Conservation (phyloP, 30 jellyfish, hydroid and myxozoan genomes). For the Phacellophora camtschatica region DNA sequence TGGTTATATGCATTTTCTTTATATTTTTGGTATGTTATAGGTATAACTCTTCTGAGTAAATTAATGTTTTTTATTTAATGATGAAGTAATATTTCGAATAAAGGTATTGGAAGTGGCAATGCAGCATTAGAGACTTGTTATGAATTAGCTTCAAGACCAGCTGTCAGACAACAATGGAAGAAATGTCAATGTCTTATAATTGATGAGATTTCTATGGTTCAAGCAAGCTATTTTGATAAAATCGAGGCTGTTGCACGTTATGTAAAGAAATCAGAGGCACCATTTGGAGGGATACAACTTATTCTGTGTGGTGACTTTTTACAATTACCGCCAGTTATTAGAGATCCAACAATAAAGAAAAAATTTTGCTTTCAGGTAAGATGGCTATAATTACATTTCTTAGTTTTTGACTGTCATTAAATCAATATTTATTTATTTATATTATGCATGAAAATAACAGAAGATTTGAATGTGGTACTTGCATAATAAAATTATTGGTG, state of each 20-base stretch:
- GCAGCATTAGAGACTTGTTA: slow-evolving; percentile 67
- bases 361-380: slow-evolving; percentile 88
- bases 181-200: slow-evolving; percentile 72
- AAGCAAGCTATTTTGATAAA: slow-evolving; percentile 78
- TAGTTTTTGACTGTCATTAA: too few relatives aligned
- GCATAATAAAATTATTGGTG: too few relatives aligned
- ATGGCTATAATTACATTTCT: not conserved
- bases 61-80: too few relatives aligned
- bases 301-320: slow-evolving; percentile 88
- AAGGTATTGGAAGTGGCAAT: slow-evolving; percentile 95
- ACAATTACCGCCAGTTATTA: slow-evolving; percentile 92
- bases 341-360: slow-evolving; percentile 11
- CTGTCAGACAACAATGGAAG: slow-evolving; percentile 78
- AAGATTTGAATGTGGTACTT: not conserved
- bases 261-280: slow-evolving; percentile 46
- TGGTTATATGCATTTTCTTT: too few relatives aligned
- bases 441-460: not conserved
- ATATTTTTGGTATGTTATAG: too few relatives aligned
- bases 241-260: slow-evolving; percentile 83
- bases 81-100: too few relatives aligned
- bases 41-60: too few relatives aligned
- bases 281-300: slow-evolving; percentile 99
- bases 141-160: slow-evolving; percentile 83
- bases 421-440: too few relatives aligned
- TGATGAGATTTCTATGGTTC: slow-evolving; percentile 96